phyloP scores from a whole-genome alignment of 2,888 invertebrate species.

The Melinaea menophilus region DNA sequence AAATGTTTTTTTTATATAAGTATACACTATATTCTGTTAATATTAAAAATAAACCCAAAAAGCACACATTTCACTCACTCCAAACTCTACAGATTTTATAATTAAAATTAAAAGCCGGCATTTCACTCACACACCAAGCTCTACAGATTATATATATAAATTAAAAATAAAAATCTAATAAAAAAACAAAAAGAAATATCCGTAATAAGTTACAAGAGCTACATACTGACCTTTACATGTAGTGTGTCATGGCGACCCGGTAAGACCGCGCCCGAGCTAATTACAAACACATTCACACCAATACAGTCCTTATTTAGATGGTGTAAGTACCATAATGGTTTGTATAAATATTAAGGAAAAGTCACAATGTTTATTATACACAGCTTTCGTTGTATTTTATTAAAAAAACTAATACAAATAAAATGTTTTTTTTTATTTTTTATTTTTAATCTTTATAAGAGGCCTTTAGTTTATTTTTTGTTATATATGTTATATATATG shows the following conservation, averaged over 20 bases:
- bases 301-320: neutral
- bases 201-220: neutral
- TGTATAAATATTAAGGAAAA: neutral
- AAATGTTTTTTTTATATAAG: too few species aligned
- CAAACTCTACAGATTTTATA: too few species aligned
- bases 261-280: conserved; percentile 20
- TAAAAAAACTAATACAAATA: too few species aligned
- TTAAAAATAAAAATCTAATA: too few species aligned
- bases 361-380: neutral
- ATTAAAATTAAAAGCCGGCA: too few species aligned
- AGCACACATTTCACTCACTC: too few species aligned
- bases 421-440: neutral
- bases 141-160: too few species aligned
- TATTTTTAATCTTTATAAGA: neutral
- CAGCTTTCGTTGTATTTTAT: too few species aligned
- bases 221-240: neutral
- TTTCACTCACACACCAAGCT: too few species aligned
- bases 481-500: too few species aligned
- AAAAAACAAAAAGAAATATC: neutral
- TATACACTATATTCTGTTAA: too few species aligned
- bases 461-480: neutral
- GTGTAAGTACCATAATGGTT: neutral
- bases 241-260: conserved; percentile 42
- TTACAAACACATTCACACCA: neutral
- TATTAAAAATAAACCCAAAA: too few species aligned